These are phyloP conservation scores for Allygus modestus DNA, from an alignment of 2,888 invertebrate species.

Conservation along the genomic window DNA sequence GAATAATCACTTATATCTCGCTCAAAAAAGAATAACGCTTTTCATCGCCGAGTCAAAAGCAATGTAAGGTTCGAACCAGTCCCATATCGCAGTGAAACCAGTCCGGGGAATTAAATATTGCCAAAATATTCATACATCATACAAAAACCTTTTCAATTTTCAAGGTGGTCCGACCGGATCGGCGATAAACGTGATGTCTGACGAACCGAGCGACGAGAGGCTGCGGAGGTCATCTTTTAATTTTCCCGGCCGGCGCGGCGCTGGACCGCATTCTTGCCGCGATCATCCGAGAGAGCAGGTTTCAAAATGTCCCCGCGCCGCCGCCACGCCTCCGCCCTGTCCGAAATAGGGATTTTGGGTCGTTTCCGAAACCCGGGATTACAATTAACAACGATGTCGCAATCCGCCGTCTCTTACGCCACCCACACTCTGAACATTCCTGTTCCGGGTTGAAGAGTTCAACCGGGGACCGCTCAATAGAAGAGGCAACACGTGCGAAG, in stretches of 20 bases:
- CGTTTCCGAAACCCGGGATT: conserved; percentile 12
- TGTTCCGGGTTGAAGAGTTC: not conserved
- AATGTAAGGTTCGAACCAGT: not conserved
- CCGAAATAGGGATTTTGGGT: conserved; percentile 36
- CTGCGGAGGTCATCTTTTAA: conserved; percentile 13
- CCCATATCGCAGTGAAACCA: not conserved
- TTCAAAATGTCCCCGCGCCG: conserved; percentile 24
- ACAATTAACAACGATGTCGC: conserved; percentile 33
- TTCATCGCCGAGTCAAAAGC: conserved; percentile 14
- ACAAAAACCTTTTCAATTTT: conserved; percentile 33
- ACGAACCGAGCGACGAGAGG: not conserved
- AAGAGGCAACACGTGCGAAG: no score
- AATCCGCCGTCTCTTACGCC: not conserved
- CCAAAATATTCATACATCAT: conserved; percentile 32
- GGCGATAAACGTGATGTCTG: conserved; percentile 12
- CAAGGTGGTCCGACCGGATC: conserved; percentile 10
- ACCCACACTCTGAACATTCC: conserved; percentile 17
- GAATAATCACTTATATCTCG: not conserved
- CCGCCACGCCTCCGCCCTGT: conserved; percentile 18
- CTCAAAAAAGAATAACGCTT: not conserved
- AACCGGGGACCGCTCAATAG: no score
- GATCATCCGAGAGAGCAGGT: conserved; percentile 28
- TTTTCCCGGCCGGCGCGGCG: not conserved
- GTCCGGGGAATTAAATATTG: conserved; percentile 20
- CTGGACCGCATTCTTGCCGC: conserved; percentile 30